These are phyloP conservation scores for Diaphora mendica DNA, from an alignment of 2,888 invertebrate species.

Conservation along the genomic window DNA sequence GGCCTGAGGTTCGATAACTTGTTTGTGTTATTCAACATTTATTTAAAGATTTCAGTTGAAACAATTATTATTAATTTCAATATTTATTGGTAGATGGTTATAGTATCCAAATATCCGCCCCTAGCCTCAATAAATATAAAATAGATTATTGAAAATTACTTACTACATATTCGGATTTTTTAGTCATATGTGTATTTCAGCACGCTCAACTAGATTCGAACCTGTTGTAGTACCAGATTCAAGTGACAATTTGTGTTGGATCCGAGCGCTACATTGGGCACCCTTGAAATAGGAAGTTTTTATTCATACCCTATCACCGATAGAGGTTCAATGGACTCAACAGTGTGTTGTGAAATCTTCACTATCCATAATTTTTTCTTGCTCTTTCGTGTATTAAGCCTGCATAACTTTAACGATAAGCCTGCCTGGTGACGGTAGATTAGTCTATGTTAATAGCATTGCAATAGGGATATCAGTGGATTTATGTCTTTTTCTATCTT, in stretches of 20 bases:
- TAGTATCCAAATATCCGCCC: not conserved
- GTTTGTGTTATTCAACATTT: not conserved
- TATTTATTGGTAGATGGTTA: not conserved
- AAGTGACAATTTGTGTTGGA: not conserved
- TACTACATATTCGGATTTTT: not conserved
- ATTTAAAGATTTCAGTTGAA: not conserved
- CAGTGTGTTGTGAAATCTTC: not conserved
- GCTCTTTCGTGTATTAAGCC: too few species aligned
- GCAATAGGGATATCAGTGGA: too few species aligned
- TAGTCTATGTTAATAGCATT: too few species aligned
- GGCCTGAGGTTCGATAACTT: constrained; percentile 36
- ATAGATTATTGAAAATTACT: not conserved
- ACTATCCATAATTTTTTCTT: not conserved
- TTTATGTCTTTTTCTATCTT: too few species aligned
- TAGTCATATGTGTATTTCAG: not conserved
- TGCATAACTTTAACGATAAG: too few species aligned
- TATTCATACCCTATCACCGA: not conserved
- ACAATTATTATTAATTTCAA: not conserved
- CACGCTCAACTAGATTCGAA: not conserved
- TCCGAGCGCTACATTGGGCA: not conserved
- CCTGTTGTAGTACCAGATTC: too few species aligned
- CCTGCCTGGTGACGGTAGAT: too few species aligned
- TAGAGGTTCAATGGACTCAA: not conserved
- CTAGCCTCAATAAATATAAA: not conserved
- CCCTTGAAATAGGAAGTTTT: not conserved